Evolutionary conservation across 2,113 vertebrate species (phyloP), one percentile per base, ranked within the genome.

Genomic region (Psilopogon haemacephalus): DNA sequence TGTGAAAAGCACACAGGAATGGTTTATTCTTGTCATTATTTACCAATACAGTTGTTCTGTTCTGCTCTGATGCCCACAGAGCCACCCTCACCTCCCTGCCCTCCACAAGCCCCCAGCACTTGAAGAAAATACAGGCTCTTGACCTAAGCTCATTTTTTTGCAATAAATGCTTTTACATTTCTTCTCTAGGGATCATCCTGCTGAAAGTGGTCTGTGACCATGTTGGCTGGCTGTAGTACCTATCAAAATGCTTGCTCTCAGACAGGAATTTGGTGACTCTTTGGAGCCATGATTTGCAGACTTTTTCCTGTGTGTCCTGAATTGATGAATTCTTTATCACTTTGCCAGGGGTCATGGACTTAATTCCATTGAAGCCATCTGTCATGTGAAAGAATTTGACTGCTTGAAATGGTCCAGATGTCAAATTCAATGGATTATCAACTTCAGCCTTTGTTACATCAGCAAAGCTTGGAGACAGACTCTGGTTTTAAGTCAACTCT

Each of bases 151-250:
- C 8, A 32, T 37, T 60, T 86, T 60, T 86, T 58, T 69, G n/a
- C 73, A 52, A 67, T 30, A 70, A 77, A 65, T 64, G n/a, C 24
- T 56, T 75, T 7, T 20, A 28, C 12, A 1, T 50, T n/a, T 26
- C 33, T 18, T 52, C 3, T n/a, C 23, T 19, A 5, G 44, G 42
- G 70, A 52, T 78, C 27, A 3, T 2, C 16, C 56, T 9, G 0
- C 58, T n/a, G 23, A 20, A 88, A 37, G 12, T 8, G 19, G 2
- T 76, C 46, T 9, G 2, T 76, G 38, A 5, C 79, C 16, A 0
- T 2, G 8, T 18, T 12, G 48, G 4, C 5, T 21, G 4, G 15
- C 46, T 1, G 0, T 19, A 21, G 19, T 5, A 19, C 32, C 72
- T 58, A 38, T 84, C 35, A 37, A 52, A n/a, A 37, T 3, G 1